Base-by-base conservation (phyloP, 2,797 vertebrate species). In the Labeo calbasu region DNA sequence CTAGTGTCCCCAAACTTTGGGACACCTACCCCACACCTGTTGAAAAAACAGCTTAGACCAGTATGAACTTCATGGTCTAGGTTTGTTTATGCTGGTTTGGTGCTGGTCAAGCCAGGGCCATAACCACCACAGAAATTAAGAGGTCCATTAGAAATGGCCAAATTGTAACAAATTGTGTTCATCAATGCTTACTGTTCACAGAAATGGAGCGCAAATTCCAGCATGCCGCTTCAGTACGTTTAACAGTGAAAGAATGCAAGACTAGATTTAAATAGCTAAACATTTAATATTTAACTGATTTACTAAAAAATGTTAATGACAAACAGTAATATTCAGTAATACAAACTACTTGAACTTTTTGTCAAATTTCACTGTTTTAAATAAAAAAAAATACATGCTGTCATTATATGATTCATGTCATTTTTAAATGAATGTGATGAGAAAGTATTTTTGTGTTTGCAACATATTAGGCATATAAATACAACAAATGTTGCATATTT, bases 21-120 rank as follows among this genome's bases (percentile, higher is more conserved):
- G 15, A 83, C 25, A 59, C 36, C 11, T 55, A 46, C 32, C 32
- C 71, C 8, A 69, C 36, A 40, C 23, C 48, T 68, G 48, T 5
- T 14, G 50, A 76, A 83, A 73, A 48, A 82, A 48, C 69, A 81
- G 40, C 55, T 63, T 48, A 73, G 55, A 63, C 70, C 48, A 66
- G 17, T 43, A 17, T 32, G 40, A 59, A 76, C 50, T 65, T 65
- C 11, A 66, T 66, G 50, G 36, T 53, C 23, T 4, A 77, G 19
- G 32, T 10, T 28, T 73, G 15, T 57, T 77, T 8, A 83, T 55
- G 48, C 8, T 57, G 17, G 46, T 76, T 72, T 51, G 23, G 51
- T 82, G 43, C 59, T 53, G 57, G 25, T 82, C 23, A 51, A 73
- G 11, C 12, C 14, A 43, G 2, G 61, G 61, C 25, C 25, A 2